Evolutionary conservation across 2,797 vertebrate genomes (phyloP).

Genomic region (Falco peregrinus): DNA sequence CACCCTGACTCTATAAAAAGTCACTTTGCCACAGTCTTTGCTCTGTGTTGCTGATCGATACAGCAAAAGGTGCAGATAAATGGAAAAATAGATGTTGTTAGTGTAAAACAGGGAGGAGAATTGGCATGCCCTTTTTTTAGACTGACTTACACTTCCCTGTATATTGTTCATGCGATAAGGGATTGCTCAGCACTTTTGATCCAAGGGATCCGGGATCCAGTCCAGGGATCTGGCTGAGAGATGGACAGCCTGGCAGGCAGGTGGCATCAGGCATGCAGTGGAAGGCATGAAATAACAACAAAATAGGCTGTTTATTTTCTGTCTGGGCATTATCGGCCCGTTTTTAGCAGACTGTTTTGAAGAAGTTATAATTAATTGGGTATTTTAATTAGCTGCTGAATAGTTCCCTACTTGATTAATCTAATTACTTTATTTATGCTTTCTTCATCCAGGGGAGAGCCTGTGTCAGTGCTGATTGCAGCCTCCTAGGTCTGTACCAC

Average conservation of each 20-base stretch:
- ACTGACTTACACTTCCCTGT: background rate
- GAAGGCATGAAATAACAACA: background rate
- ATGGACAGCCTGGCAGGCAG: background rate
- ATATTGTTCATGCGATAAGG: rapidly evolving
- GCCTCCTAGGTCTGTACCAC: background rate
- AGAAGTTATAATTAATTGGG: background rate
- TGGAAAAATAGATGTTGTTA: background rate
- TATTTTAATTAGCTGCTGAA: background rate
- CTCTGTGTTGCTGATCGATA: background rate
- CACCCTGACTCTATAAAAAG: background rate
- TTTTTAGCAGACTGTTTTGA: background rate
- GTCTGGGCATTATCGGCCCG: background rate
- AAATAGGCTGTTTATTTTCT: background rate
- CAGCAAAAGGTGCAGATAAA: background rate
- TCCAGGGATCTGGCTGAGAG: rapidly evolving
- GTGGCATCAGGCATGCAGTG: background rate
- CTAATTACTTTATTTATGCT: background rate
- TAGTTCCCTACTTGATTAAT: background rate
- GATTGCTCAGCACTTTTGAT: background rate
- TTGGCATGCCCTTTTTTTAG: background rate
- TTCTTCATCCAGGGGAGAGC: background rate
- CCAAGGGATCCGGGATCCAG: background rate
- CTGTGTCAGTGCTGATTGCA: background rate
- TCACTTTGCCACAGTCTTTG: background rate
- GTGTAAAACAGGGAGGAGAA: background rate